Conservation (phyloP, 1,140 invertebrate species). For the Maniola jurtina region DNA sequence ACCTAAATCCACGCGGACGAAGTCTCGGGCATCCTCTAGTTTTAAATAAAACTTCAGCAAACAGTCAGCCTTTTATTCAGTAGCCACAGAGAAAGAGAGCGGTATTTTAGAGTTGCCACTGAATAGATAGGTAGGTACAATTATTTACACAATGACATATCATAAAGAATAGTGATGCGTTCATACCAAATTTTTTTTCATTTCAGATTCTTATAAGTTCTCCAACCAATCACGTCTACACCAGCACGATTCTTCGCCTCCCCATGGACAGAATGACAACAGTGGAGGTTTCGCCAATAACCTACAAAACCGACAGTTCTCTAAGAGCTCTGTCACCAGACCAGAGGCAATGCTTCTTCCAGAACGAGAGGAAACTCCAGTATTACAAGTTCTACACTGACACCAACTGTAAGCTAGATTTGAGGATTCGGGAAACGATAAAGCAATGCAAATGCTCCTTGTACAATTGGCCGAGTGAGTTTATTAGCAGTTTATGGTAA, state of each 20-base stretch:
- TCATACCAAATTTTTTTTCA: no score
- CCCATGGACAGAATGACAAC: constrained; percentile 71
- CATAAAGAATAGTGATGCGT: no score
- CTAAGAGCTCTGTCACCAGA: constrained; percentile 55
- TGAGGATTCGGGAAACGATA: constrained; percentile 52
- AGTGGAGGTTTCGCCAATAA: constrained; percentile 64
- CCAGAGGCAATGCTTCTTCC: constrained; percentile 81
- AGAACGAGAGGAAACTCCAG: constrained; percentile 77
- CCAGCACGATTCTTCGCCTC: constrained; percentile 58
- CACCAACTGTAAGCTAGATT: constrained; percentile 66
- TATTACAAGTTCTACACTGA: constrained; percentile 66
- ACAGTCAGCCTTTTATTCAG: no score
- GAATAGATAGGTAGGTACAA: no score
- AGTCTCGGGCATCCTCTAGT: no score
- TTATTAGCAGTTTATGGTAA: not conserved
- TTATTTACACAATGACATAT: no score
- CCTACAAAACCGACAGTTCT: constrained; percentile 58
- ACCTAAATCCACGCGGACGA: no score
- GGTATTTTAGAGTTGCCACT: no score
- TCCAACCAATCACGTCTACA: constrained; percentile 63
- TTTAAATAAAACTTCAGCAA: no score
- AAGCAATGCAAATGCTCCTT: constrained; percentile 57
- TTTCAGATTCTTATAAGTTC: constrained; percentile 64
- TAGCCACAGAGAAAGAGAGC: no score
- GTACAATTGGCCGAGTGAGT: constrained; percentile 68